Conservation (phyloP, 2,888 invertebrate species). For the Netelia inedita region DNA sequence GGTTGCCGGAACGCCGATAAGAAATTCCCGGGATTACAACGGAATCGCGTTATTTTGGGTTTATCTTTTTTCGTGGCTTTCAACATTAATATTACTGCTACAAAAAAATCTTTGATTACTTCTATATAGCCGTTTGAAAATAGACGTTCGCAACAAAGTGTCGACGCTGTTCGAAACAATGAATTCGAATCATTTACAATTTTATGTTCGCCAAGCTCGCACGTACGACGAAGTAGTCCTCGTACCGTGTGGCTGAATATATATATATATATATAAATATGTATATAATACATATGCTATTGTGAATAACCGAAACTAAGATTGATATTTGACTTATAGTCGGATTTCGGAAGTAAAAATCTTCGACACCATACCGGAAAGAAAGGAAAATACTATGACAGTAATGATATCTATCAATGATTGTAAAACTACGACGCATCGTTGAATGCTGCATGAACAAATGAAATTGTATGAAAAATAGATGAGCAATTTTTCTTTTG, state of each 20-base stretch:
- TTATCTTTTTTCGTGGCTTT: conserved; percentile 8
- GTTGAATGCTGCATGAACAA: conserved; percentile 8
- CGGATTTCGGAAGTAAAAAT: conserved; percentile 28
- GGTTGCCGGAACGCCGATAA: conserved; percentile 40
- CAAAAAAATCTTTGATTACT: conserved; percentile 2
- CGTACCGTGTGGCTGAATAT: conserved; percentile 19
- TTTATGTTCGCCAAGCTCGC: conserved; percentile 20
- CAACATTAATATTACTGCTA: conserved; percentile 3
- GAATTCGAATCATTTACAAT: conserved; percentile 9
- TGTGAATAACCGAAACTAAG: conserved; percentile 24
- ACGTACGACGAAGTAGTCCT: conserved; percentile 27
- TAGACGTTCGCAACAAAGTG: not conserved
- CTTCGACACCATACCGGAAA: not conserved
- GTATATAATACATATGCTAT: conserved; percentile 17
- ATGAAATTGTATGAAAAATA: conserved; percentile 43
- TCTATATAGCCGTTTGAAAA: conserved; percentile 7
- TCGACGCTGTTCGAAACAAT: conserved; percentile 6
- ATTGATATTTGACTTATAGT: conserved; percentile 27
- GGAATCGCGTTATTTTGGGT: conserved; percentile 35
- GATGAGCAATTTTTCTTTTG: conserved; percentile 20
- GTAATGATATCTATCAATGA: conserved; percentile 29
- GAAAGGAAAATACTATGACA: conserved; percentile 14
- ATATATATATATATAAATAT: conserved; percentile 14
- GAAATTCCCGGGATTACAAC: conserved; percentile 11
- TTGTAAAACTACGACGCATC: conserved; percentile 11